phyloP scores from a whole-genome alignment of 1,140 invertebrate genomes.

The Eumaeus atala region DNA sequence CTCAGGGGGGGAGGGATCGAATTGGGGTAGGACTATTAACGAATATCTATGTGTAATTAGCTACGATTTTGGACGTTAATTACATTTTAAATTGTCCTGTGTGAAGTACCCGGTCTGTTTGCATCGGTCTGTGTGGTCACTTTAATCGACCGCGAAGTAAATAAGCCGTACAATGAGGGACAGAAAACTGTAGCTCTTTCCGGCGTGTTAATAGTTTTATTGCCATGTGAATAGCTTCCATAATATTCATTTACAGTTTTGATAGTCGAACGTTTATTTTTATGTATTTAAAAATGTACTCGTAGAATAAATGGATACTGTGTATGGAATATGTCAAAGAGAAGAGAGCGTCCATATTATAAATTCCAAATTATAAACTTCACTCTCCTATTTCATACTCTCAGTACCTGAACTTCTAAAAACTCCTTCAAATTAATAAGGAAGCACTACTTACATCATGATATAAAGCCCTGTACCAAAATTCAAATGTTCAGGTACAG shows the following conservation, averaged over 20 bases:
- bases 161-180: slow-evolving; percentile 17
- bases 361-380: too few relatives aligned
- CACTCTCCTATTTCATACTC: too few relatives aligned
- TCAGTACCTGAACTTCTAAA: too few relatives aligned
- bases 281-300: background rate
- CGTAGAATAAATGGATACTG: too few relatives aligned
- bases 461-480: too few relatives aligned
- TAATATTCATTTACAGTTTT: background rate
- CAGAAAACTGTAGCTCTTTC: slow-evolving; percentile 12
- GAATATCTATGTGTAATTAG: slow-evolving; percentile 54
- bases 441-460: too few relatives aligned
- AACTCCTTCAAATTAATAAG: too few relatives aligned
- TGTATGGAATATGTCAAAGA: too few relatives aligned
- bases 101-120: slow-evolving; percentile 14
- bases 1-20: slow-evolving; percentile 12
- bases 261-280: background rate
- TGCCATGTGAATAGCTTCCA: background rate
- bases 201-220: slow-evolving; percentile 5
- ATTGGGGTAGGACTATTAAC: slow-evolving; percentile 34
- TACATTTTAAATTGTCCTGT: slow-evolving; percentile 49
- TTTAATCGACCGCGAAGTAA: slow-evolving; percentile 20
- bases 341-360: too few relatives aligned
- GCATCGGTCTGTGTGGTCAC: slow-evolving; percentile 9
- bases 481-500: too few relatives aligned
- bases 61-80: slow-evolving; percentile 38